Conservation (phyloP, 2,888 invertebrate genomes). For the Noctua fimbriata region DNA sequence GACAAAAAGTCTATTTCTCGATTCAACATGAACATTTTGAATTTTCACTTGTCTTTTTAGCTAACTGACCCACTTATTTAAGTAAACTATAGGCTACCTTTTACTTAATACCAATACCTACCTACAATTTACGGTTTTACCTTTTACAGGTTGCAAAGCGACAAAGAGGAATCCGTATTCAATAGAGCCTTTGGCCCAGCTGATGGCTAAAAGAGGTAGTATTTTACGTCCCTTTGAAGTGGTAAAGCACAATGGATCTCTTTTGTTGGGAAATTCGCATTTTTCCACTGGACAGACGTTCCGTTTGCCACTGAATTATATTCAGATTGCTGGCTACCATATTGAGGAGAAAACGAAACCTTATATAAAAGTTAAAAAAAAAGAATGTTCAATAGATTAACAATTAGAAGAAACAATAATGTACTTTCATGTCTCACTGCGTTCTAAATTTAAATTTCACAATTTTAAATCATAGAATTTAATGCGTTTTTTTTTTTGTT, state of each 20-base stretch:
- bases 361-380: slow-evolving; percentile 69
- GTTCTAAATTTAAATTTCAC: neutral
- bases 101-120: neutral
- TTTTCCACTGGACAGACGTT: slow-evolving; percentile 69
- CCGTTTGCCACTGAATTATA: slow-evolving; percentile 74
- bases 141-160: slow-evolving; percentile 49
- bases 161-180: slow-evolving; percentile 31
- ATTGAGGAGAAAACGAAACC: slow-evolving; percentile 71
- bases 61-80: neutral
- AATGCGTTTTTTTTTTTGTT: neutral
- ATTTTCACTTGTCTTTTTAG: neutral
- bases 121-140: neutral
- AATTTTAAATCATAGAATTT: neutral
- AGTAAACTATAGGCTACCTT: neutral
- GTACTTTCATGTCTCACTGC: neutral
- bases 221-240: slow-evolving; percentile 70
- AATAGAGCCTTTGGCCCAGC: slow-evolving; percentile 58
- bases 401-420: neutral
- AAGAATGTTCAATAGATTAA: neutral
- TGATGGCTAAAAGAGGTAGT: slow-evolving; percentile 67
- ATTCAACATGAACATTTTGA: neutral
- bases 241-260: slow-evolving; percentile 73
- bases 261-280: slow-evolving; percentile 77
- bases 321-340: slow-evolving; percentile 76
- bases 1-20: neutral